phyloP scores from a whole-genome alignment of 1,140 invertebrate genomes.

The Antheraea pernyi region DNA sequence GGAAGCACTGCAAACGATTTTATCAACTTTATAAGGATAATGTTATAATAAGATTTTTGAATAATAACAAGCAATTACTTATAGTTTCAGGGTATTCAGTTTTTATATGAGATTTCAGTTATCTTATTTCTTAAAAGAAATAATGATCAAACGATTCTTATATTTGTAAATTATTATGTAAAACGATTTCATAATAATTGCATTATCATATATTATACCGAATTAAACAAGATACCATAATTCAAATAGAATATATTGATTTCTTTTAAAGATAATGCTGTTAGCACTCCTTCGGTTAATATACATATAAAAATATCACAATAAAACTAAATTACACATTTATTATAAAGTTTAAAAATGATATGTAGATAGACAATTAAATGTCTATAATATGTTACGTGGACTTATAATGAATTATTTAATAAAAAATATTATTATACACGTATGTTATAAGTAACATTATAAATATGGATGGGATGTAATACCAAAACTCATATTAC shows the following conservation, averaged over 20 bases:
- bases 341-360: conserved; percentile 34
- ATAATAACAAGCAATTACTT: too few relatives aligned
- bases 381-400: conserved; percentile 20
- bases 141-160: too few relatives aligned
- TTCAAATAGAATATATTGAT: neutral
- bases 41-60: too few relatives aligned
- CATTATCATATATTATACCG: too few relatives aligned
- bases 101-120: too few relatives aligned
- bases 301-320: conserved; percentile 30
- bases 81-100: too few relatives aligned
- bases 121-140: too few relatives aligned
- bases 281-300: conserved; percentile 1
- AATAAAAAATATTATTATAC: conserved; percentile 1
- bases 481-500: conserved; percentile 14
- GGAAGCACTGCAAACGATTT: too few relatives aligned
- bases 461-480: conserved; percentile 31
- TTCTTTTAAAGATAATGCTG: neutral
- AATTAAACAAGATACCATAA: neutral
- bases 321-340: conserved; percentile 35
- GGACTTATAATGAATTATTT: conserved; percentile 12
- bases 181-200: too few relatives aligned
- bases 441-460: conserved; percentile 11
- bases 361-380: conserved; percentile 38
- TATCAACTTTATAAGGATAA: too few relatives aligned
- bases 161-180: too few relatives aligned